Conservation (phyloP, 2,113 vertebrate species). For the Pheucticus melanocephalus region DNA sequence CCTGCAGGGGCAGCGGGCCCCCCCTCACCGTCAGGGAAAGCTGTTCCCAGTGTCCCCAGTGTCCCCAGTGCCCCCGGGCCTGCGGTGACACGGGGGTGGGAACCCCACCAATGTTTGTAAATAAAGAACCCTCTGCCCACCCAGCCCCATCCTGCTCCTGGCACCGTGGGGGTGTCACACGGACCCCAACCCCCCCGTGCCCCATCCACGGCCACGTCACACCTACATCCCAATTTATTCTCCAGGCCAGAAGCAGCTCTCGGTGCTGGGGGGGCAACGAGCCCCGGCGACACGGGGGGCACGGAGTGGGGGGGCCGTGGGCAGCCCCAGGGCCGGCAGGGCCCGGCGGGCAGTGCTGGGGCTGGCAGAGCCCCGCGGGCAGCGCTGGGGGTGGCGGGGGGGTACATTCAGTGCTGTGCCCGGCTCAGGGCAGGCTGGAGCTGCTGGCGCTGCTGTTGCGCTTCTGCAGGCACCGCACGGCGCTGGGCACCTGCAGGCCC, state of each 20-base stretch:
- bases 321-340: not conserved
- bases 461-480: slow-evolving; percentile 87
- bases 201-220: not conserved
- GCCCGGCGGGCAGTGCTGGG: not conserved
- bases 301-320: not conserved
- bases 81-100: not conserved
- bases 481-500: slow-evolving; percentile 89
- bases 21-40: not conserved
- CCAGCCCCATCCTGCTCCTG: not conserved
- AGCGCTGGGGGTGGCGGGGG: not conserved
- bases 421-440: slow-evolving; percentile 85
- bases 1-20: not conserved
- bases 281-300: not conserved
- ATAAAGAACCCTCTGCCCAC: not conserved
- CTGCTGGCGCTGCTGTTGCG: slow-evolving; percentile 91
- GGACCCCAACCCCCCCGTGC: not conserved
- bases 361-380: not conserved
- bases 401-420: slow-evolving; percentile 19
- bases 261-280: not conserved
- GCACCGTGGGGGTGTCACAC: fast-evolving
- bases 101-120: not conserved
- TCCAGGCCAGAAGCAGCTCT: slow-evolving; percentile 71
- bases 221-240: slow-evolving; percentile 27
- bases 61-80: not conserved
- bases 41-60: not conserved